These are phyloP conservation scores for Prietella phreatophila DNA, from an alignment of 2,113 vertebrate species.

Conservation along the genomic window DNA sequence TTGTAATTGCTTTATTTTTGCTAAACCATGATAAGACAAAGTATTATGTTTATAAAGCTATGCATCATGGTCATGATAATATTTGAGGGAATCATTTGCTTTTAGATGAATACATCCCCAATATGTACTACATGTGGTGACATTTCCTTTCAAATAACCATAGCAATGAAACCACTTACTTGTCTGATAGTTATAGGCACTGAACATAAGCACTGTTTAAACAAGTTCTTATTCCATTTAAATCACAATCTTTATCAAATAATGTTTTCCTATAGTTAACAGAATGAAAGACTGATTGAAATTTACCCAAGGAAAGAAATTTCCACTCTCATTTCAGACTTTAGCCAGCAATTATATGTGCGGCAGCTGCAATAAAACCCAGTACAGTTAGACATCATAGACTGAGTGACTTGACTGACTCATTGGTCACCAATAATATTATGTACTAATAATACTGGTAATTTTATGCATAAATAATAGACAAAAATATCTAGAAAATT, in stretches of 20 bases:
- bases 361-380: background rate
- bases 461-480: no score
- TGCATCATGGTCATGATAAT: background rate
- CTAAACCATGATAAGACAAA: conserved; percentile 16
- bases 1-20: background rate
- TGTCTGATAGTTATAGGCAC: background rate
- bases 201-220: background rate
- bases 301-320: background rate
- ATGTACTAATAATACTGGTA: no score
- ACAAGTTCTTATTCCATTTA: background rate
- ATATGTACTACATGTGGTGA: background rate
- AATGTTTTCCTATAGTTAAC: background rate
- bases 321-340: background rate
- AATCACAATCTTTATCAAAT: background rate
- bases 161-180: conserved; percentile 13
- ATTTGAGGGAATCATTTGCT: background rate
- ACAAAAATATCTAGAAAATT: background rate
- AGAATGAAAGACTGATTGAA: background rate
- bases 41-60: background rate
- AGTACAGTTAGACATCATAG: background rate
- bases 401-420: background rate
- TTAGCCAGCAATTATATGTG: background rate
- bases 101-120: background rate
- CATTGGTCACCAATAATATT: no score
- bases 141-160: conserved; percentile 26